These are phyloP conservation scores for Sebastes alutus DNA, from an alignment of 2,797 vertebrate genomes.

Conservation along the genomic window DNA sequence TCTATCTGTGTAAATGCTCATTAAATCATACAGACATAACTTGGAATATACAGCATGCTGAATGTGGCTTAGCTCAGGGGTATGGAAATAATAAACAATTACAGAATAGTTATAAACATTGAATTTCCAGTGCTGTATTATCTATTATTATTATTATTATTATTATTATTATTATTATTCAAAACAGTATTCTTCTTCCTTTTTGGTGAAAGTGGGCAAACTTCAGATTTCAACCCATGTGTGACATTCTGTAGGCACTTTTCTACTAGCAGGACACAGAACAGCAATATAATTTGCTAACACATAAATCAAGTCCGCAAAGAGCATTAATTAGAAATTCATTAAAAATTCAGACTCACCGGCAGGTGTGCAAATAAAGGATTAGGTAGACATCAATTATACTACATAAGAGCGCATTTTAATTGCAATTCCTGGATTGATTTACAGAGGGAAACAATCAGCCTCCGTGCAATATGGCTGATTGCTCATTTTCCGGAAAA, in stretches of 20 bases:
- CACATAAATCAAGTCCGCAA: conserved; percentile 86
- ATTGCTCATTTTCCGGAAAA: conserved; percentile 85
- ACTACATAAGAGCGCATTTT: conserved; percentile 87
- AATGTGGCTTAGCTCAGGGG: conserved; percentile 30
- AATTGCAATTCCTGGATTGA: conserved; percentile 87
- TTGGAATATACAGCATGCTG: background rate
- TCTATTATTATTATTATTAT: background rate
- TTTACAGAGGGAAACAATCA: conserved; percentile 86
- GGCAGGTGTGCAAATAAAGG: conserved; percentile 90
- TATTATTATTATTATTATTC: background rate
- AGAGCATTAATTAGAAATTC: conserved; percentile 89
- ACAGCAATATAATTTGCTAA: conserved; percentile 79
- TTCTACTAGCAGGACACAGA: conserved; percentile 71
- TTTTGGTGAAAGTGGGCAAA: conserved; percentile 31
- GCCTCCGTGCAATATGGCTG: conserved; percentile 80
- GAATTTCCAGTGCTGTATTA: conserved; percentile 26
- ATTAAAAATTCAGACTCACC: conserved; percentile 87
- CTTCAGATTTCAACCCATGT: conserved; percentile 54
- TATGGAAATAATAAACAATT: conserved; percentile 33
- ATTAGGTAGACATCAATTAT: conserved; percentile 88
- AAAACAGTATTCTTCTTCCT: conserved; percentile 1
- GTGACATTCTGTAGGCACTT: conserved; percentile 57
- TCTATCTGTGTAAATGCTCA: background rate
- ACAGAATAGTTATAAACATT: conserved; percentile 43
- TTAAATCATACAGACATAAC: conserved; percentile 7